Conservation (phyloP, 1,140 invertebrate species). For the Pseudobourletiella spinata region DNA sequence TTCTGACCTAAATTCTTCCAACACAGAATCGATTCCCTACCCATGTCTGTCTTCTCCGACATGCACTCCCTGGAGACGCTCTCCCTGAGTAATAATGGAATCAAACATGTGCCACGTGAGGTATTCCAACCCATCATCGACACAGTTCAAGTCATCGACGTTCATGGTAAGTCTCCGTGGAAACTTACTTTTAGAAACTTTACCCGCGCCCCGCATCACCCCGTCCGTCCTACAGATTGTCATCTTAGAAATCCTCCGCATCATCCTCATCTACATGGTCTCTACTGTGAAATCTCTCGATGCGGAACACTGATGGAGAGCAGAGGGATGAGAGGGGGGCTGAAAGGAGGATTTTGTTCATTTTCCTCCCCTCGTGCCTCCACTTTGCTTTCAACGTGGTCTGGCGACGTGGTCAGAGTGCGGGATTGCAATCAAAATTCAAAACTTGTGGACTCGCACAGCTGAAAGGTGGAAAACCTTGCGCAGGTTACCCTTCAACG, state of each 20-base stretch:
- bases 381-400: no score
- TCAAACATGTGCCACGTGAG: constrained; percentile 69
- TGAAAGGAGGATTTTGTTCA: no score
- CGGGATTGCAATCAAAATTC: no score
- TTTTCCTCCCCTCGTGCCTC: no score
- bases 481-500: no score
- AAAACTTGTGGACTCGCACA: no score
- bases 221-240: background rate
- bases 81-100: constrained; percentile 77
- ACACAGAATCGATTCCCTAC: constrained; percentile 65
- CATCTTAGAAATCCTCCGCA: background rate
- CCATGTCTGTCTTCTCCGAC: constrained; percentile 68
- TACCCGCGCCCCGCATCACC: background rate
- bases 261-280: background rate
- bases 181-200: background rate
- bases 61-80: constrained; percentile 79
- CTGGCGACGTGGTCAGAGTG: no score
- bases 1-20: no score
- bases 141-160: constrained; percentile 70
- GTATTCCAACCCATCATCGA: constrained; percentile 80
- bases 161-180: constrained; percentile 60
- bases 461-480: no score
- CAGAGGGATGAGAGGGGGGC: no score
- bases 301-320: no score
- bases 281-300: no score